Base-by-base conservation (phyloP, 1,140 invertebrate species). In the Zaprionus vittiger region DNA sequence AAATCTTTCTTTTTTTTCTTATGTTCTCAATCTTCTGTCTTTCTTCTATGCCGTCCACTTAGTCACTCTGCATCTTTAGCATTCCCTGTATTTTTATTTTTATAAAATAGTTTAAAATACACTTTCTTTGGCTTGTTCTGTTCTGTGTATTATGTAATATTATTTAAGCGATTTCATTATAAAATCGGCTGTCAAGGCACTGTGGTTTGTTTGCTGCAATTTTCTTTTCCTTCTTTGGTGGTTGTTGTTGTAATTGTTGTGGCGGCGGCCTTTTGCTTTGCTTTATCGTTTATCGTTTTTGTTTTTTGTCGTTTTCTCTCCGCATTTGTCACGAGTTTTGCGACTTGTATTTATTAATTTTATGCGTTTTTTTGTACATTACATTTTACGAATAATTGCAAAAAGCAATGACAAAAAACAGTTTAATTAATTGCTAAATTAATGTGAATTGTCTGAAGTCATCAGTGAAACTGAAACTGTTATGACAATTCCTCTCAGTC, bases 351-450 rank as follows among this genome's bases (percentile, higher is more conserved):
- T 65, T 60, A 24, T 47, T 61, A 79, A 26, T 63, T 31, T 54
- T 24, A 11, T 11, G 31, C 9, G 9, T 41, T 63, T 56, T 75
- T 64, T 22, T 62, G 5, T 17, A 26, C 22, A n/a, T 67, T 78
- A 65, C 31, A 60, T 26, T 79, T 76, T 61, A 72, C 55, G 69
- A 41, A 75, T 70, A 28, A 44, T 68, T 44, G 52, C 61, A 60
- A 62, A 24, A 24, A 44, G 28, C 54, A 70, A 69, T 17, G 63
- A 15, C 38, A 56, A 65, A 15, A 84, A 87, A 77, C 77, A 80
- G 66, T 80, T 81, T 74, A 83, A 79, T 59, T 79, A 89, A 90
- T 81, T 81, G 79, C 62, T 81, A 76, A 89, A 84, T 87, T 87
- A 84, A 89, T 79, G 75, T 75, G 85, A 87, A 81, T 77, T 80